These are phyloP conservation scores for Periplaneta americana DNA, from an alignment of 1,140 invertebrate genomes.

Conservation along the genomic window DNA sequence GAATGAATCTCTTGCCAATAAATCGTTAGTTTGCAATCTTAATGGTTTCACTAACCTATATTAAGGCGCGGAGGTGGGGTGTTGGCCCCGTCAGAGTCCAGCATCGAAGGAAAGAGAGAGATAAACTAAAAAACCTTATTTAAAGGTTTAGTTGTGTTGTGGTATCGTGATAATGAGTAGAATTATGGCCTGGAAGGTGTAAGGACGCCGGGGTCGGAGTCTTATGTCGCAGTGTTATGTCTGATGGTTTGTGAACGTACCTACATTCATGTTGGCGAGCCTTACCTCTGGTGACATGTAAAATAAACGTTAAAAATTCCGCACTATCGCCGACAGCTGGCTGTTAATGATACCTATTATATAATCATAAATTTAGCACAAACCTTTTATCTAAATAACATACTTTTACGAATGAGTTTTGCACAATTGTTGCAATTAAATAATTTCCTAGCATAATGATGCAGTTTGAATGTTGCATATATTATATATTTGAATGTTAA, in stretches of 20 bases:
- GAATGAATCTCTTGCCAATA: neutral
- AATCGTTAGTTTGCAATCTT: neutral
- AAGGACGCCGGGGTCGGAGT: neutral
- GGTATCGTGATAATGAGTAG: neutral
- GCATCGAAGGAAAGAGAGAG: neutral
- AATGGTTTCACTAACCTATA: neutral
- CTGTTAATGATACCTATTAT: neutral
- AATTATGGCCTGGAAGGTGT: neutral
- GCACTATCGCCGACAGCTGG: neutral
- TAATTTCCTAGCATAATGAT: neutral
- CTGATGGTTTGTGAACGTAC: neutral
- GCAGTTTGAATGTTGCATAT: neutral
- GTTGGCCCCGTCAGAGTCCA: neutral
- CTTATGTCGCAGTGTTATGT: neutral
- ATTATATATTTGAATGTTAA: neutral
- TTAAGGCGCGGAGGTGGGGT: neutral
- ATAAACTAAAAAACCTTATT: neutral
- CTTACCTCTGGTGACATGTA: neutral
- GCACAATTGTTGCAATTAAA: neutral
- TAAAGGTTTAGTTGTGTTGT: neutral
- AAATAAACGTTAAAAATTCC: neutral
- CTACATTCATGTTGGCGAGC: neutral
- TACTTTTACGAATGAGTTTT: neutral
- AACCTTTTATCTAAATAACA: neutral
- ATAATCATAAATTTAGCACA: neutral